Base-by-base conservation (phyloP, 2,888 invertebrate genomes). In the Napeogenes inachia region DNA sequence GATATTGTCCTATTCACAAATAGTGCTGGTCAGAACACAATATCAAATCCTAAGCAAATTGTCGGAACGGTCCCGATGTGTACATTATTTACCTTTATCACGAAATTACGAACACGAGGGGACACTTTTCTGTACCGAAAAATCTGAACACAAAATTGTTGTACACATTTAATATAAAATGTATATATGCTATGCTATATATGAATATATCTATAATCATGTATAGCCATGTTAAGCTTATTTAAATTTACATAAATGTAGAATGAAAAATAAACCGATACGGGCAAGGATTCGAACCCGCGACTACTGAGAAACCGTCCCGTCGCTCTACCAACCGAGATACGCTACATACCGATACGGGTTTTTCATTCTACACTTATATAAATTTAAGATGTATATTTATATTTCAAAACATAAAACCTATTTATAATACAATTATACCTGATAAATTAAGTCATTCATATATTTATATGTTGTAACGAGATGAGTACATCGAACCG, bases 71-170 rank as follows among this genome's bases (percentile, higher is more conserved):
- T 69, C 75, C 77, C 75, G 72, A 61, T 66, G 76, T 72, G 75
- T 61, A 73, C 77, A 75, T 79, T 84, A 79, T 80, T 81, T 82
- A 78, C 80, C 77, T 83, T 82, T 81, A 81, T 80, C 74, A 75
- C 69, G 69, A 73, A 77, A 81, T 79, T 79, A 75, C 75, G 74
- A 69, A 73, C 71, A 69, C 74, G 72, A 71, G 64, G 70, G 72
- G 47, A 57, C 35, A 54, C 50, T 57, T 60, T 57, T 33, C 30
- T 45, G 21, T 13, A 46, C 30, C n/a, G 46, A 54, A 46, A 57
- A 45, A 57, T 55, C 50, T 50, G 30, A 50, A 30, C 50, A 50
- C 50, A 50, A 50, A 30, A 50, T 30, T 42, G 42, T 21, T 30
- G 50, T 30, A 50, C 30, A 30, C 8, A 4, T 21, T 13, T 6